Evolutionary conservation across 2,888 invertebrate species (phyloP), one percentile per base, ranked within the genome.

Genomic region (Microplitis manilae): DNA sequence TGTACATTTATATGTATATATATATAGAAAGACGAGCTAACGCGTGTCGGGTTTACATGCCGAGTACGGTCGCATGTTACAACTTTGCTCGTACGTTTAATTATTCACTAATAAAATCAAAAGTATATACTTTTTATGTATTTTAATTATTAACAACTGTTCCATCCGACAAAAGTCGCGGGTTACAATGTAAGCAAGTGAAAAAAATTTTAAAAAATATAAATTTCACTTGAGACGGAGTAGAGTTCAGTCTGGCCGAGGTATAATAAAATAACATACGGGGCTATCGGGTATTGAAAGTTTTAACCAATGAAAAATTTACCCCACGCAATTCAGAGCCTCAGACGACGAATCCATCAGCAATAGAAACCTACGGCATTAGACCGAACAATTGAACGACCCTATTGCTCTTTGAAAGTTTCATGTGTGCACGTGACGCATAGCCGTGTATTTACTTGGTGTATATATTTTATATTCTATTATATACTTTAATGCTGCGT

Each of bases 21-120:
- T 13, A 50, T 50, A 50, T 50, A 50, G 8, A 50, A 13, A 50
- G 50, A 50, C 9, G 50, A 50, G 50, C 50, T 50, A 50, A 50
- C 8, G 50, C 50, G 50, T 50, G 50, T 50, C 50, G 13, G 50
- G 50, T 50, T 50, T 50, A 50, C 50, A 50, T 50, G 41, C 30
- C 59, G 39, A 17, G 8, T 50, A 74, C 30, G 67, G 67, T 41
- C 50, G 15, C 15, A 71, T 61, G 71, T 59, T 71, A 60, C 60
- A 71, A 71, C 61, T 39, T 71, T 13, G 50, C 20, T 17, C 13
- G 69, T n/a, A 15, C 40, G 15, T 17, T 71, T 50, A 50, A 50
- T 50, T 50, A 50, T 50, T 50, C 9, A 50, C 13, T 50, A 13
- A 50, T 50, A 50, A 50, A 50, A 50, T 50, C 20, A 71, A 59